A percentile compares a stretch with the other conserved stretches of the same genome.
These are phyloP conservation scores for Drosophila guanche DNA, from an alignment of 1,140 invertebrate species.

Conservation along the genomic window DNA sequence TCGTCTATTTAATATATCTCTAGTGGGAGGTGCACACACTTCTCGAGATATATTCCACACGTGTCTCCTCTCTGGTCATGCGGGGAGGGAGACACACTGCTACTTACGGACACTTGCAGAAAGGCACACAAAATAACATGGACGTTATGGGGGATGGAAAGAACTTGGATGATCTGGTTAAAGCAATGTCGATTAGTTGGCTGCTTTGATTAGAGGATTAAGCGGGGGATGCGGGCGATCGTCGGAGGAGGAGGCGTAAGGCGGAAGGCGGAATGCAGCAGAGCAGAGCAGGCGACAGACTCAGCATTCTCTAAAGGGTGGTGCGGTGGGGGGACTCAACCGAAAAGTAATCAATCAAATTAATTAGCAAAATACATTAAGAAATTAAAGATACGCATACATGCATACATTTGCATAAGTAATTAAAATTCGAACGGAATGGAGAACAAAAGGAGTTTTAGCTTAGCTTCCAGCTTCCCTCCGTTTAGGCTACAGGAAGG, in stretches of 20 bases:
- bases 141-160: too few relatives aligned
- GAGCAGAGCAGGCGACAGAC: constrained; percentile 13
- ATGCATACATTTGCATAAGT: not conserved
- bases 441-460: too few relatives aligned
- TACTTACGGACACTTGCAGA: too few relatives aligned
- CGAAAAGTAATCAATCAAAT: not conserved
- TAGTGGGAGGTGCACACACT: too few relatives aligned
- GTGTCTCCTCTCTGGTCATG: too few relatives aligned
- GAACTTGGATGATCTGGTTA: not conserved
- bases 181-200: constrained; percentile 1
- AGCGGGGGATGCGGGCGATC: not conserved
- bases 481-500: not conserved
- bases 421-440: not conserved
- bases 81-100: too few relatives aligned
- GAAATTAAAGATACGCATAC: not conserved
- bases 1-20: too few relatives aligned
- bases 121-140: too few relatives aligned
- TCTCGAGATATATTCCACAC: too few relatives aligned
- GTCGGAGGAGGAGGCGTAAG: constrained; percentile 2
- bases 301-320: too few relatives aligned
- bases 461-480: too few relatives aligned
- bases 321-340: too few relatives aligned
- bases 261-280: not conserved
- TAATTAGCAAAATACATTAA: not conserved
- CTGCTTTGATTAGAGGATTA: constrained; percentile 6